Evolutionary conservation across 2,113 vertebrate genomes (phyloP), one percentile per base, ranked within the genome.

Genomic region (Thinocorus orbignyianus): DNA sequence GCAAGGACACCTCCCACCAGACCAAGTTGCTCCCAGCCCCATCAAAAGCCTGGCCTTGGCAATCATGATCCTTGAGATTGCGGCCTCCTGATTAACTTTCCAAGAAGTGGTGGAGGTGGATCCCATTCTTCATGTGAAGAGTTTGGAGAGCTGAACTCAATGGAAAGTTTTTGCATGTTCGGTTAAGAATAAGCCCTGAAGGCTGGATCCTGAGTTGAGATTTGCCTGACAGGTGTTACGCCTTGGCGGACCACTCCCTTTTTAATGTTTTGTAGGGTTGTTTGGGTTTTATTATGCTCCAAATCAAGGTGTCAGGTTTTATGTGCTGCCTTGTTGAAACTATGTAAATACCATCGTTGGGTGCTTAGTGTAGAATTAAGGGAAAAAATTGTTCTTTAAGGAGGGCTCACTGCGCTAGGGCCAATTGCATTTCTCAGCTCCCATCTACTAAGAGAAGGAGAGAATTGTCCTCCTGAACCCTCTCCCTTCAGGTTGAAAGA

Each of bases 241-340:
- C 18, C 42, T 61, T 41, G 9, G 1, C 0, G 0, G 76, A 88
- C n/a, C n/a, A 20, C 18, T 64, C 18, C 30, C 13, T 79, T 86
- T 71, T 57, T 17, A 69, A 24, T 69, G 65, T 65, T 79, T 84
- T 82, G 44, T 52, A 54, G 22, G 13, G 1, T 1, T 5, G 25
- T 3, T 52, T 28, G 20, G 11, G 1, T 1, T 5, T 33, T 76
- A 76, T 78, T 49, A 11, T 80, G 17, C 72, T 64, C 33, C 42
- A 60, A 55, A 81, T 84, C n/a, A 70, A 20, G 23, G 23, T 65
- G 28, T 46, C 17, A n/a, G 19, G 28, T 66, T 83, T 92, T 68
- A 52, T 5, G 18, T 37, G 18, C 35, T 92, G 33, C 48, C 33
- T 80, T 39, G 26, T 1, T 64, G 42, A 81, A 81, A 26, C n/a